These are phyloP conservation scores for Mythimna loreyi DNA, from an alignment of 2,888 invertebrate genomes.

Conservation along the genomic window DNA sequence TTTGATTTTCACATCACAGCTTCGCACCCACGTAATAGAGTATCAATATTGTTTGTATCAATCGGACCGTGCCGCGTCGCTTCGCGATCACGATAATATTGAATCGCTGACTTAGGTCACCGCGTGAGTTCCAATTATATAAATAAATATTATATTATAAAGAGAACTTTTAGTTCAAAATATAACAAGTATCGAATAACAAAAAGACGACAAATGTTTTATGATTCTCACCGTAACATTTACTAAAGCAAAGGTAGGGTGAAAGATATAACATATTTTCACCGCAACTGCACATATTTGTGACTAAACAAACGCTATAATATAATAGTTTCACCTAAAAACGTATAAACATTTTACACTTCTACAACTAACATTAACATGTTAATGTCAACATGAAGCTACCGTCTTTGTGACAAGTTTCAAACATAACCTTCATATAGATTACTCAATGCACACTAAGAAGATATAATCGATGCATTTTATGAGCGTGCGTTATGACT, in stretches of 20 bases:
- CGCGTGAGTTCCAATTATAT: too few species aligned
- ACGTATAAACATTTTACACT: slow-evolving; percentile 58
- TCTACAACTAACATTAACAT: slow-evolving; percentile 56
- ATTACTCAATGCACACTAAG: slow-evolving; percentile 43
- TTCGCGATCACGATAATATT: too few species aligned
- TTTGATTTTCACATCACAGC: too few species aligned
- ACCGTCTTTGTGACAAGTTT: slow-evolving; percentile 62
- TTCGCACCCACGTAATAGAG: too few species aligned
- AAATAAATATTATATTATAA: too few species aligned
- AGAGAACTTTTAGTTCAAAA: too few species aligned
- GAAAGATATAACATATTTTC: slow-evolving; percentile 30
- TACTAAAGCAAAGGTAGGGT: slow-evolving; percentile 54
- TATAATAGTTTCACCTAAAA: slow-evolving; percentile 49
- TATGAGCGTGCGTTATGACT: slow-evolving; percentile 8
- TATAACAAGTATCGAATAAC: too few species aligned
- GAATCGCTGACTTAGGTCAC: too few species aligned
- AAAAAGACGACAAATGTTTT: neutral
- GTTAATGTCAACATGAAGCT: slow-evolving; percentile 57
- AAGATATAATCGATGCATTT: slow-evolving; percentile 9
- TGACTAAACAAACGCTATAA: slow-evolving; percentile 51
- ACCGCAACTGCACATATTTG: slow-evolving; percentile 45
- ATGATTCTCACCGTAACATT: slow-evolving; percentile 39
- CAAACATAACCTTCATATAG: slow-evolving; percentile 47
- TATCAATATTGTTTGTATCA: too few species aligned
- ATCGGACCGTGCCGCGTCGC: too few species aligned